Evolutionary conservation across 1,140 invertebrate species (phyloP).

Genomic region (Spodoptera frugiperda): DNA sequence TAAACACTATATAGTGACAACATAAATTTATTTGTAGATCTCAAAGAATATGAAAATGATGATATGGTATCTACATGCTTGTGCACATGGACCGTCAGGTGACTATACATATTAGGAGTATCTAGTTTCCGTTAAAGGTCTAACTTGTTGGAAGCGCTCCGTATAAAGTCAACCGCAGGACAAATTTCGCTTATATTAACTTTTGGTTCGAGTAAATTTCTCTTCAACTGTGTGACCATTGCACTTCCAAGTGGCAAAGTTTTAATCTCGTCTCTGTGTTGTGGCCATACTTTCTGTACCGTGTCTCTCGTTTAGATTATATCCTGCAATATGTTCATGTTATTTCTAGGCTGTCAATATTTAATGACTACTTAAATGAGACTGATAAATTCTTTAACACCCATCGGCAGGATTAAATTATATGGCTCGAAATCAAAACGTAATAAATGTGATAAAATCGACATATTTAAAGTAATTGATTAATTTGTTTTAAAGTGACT

Average conservation of each 20-base stretch:
- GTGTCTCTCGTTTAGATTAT: conserved; percentile 52
- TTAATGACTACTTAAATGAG: no score
- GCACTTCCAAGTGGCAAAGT: conserved; percentile 80
- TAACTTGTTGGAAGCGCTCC: conserved; percentile 65
- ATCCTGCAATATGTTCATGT: conserved; percentile 44
- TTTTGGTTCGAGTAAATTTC: conserved; percentile 80
- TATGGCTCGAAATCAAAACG: no score
- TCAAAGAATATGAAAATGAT: no score
- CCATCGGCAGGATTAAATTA: no score
- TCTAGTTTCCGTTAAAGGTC: conserved; percentile 65
- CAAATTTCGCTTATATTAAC: conserved; percentile 83
- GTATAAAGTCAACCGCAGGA: conserved; percentile 72
- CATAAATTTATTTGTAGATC: no score
- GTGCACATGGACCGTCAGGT: conserved; percentile 8
- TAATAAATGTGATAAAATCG: no score
- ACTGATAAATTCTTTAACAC: no score
- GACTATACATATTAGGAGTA: conserved; percentile 57
- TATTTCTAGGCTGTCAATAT: neutral
- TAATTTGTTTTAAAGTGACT: neutral
- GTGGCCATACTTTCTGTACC: conserved; percentile 51
- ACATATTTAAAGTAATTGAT: no score
- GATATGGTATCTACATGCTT: no score
- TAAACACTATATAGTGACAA: no score
- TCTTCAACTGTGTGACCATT: conserved; percentile 72
- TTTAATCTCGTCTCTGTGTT: conserved; percentile 74